Percentiles rank a stretch among this genome's conserved stretches.
Evolutionary conservation across 1,140 invertebrate species (phyloP).

Genomic region (Teleogryllus occipitalis): DNA sequence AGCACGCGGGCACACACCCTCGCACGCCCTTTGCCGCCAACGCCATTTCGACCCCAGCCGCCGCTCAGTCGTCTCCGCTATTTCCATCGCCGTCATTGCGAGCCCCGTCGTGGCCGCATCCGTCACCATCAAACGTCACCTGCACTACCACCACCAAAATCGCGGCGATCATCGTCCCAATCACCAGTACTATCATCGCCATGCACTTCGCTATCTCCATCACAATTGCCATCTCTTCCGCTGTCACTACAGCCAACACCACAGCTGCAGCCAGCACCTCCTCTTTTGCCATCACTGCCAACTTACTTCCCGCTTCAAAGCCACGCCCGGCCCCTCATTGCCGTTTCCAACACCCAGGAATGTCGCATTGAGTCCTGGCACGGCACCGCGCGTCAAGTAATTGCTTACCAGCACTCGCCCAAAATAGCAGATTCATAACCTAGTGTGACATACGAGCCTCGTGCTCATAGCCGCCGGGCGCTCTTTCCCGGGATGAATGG

Average conservation of each 20-base stretch:
- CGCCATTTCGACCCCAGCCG: not conserved
- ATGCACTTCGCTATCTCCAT: not conserved
- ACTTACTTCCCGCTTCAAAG: constrained; percentile 12
- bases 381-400: no score
- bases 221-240: constrained; percentile 13
- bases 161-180: not conserved
- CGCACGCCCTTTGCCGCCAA: not conserved
- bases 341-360: not conserved
- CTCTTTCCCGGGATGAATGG: no score
- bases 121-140: not conserved
- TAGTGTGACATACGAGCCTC: no score
- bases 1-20: not conserved
- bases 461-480: no score
- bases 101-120: not conserved
- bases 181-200: not conserved
- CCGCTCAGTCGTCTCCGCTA: not conserved
- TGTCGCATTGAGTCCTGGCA: no score
- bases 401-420: no score
- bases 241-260: constrained; percentile 16
- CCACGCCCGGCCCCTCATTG: not conserved
- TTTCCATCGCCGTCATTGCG: not conserved
- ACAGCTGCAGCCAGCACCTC: constrained; percentile 11
- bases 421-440: no score
- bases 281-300: constrained; percentile 11
- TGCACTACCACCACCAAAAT: not conserved